phyloP scores from a whole-genome alignment of 2,113 vertebrate species.

The Carassius carassius region DNA sequence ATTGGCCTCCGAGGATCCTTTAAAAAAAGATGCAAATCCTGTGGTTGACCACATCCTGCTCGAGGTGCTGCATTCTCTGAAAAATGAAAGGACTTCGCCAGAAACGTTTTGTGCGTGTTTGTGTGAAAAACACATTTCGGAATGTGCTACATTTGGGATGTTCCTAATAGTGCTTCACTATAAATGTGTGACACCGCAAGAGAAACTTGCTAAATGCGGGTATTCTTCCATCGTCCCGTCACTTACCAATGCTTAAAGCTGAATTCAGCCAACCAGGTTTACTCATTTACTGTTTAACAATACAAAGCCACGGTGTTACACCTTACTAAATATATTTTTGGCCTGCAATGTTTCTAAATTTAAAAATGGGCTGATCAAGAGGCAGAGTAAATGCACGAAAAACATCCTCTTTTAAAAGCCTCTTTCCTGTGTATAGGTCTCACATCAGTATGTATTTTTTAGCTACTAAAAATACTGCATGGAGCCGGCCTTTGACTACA shows the following conservation, averaged over 20 bases:
- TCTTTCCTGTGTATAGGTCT: conserved; percentile 26
- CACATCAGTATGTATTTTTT: conserved; percentile 2
- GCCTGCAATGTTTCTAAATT: conserved; percentile 48
- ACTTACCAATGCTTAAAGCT: conserved; percentile 57
- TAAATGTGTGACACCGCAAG: neutral
- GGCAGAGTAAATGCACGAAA: conserved; percentile 59
- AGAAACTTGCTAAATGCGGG: neutral
- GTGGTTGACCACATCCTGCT: conserved; percentile 12
- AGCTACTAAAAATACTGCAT: conserved; percentile 26
- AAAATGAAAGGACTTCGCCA: conserved; percentile 12
- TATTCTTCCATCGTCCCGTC: conserved; percentile 67
- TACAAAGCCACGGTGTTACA: conserved; percentile 69
- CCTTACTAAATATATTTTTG: conserved; percentile 71
- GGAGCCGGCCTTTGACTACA: neutral
- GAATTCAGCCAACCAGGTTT: conserved; percentile 76
- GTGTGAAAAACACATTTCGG: neutral
- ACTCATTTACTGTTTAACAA: conserved; percentile 73
- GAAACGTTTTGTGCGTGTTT: neutral
- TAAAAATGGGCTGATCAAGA: conserved; percentile 55
- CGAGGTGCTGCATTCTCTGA: neutral
- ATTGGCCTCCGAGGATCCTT: neutral
- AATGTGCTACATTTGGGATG: conserved; percentile 1
- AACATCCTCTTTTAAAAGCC: conserved; percentile 49
- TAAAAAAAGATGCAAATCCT: conserved; percentile 2
- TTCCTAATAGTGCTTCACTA: conserved; percentile 9